Base-by-base conservation (phyloP, 2,113 vertebrate genomes). In the Halichoerus grypus region DNA sequence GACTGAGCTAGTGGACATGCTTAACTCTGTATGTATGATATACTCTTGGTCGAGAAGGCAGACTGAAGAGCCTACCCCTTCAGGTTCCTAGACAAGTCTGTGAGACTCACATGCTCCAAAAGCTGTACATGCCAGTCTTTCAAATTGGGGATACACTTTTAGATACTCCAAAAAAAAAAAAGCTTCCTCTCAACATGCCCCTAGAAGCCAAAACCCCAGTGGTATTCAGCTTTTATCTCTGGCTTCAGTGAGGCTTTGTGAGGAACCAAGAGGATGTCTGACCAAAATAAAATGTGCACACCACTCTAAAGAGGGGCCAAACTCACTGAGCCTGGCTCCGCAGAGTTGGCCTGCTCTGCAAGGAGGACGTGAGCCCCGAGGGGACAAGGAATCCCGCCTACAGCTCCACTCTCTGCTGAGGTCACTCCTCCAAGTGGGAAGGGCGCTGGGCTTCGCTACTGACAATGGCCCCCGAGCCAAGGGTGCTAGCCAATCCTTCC, bases 211-310 rank as follows among this genome's bases (percentile, higher is more conserved):
- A 79, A 80, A 74, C 7, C 53, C 49, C 4, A 77, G 82, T 1
- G 39, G 18, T 9, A 63, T 74, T 92, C 65, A 3, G 28, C 65
- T 91, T 77, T 88, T 49, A 71, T 57, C 82, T 91, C 61, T 79
- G 76, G 72, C 16, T 79, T 92, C 26, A 94, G 42, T 12, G 31
- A 94, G 76, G 95, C 61, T 74, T 88, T 24, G 3, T 4, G 72
- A 86, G 89, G 46, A 95, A 72, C n/a, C 19, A 79, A 80, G 11
- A 96, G 80, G 49, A 92, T 53, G n/a, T 51, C 26, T 26, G 36
- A 81, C 28, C 19, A 94, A 93, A 59, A 95, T 33, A 79, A 82
- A 91, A 36, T 0, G 7, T 13, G 18, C 0, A 33, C 22, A 59
- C 5, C 21, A 31, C 49, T 79, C 19, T 15, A 28, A 49, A 31